Evolutionary conservation across 1,140 invertebrate genomes (phyloP), one percentile per base, ranked within the genome.

Genomic region (Drosophila asahinai): DNA sequence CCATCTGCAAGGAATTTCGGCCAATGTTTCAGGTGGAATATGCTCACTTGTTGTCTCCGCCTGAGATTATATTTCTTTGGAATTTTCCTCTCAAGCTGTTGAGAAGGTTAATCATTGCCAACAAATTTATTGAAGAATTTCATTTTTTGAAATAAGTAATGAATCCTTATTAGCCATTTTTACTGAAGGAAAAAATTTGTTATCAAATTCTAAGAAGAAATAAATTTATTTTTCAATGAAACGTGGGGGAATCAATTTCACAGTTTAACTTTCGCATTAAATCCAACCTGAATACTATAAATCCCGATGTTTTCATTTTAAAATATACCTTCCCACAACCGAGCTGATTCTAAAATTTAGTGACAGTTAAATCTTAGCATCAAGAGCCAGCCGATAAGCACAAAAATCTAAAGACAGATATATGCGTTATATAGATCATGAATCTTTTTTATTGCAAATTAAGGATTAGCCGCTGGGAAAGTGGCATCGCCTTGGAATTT

Each of bases 391-490:
- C 19, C 19, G 19, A 19, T 25, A 25, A 25, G 22, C 22, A 45
- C 11, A 14, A 12, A 67, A 54, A 30, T 33, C 19, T 45, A n/a
- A 52, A 14, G 30, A 27, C 49, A 38, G 30, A 54, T 43, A 22
- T 36, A 47, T 43, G 25, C 64, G 49, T 68, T 47, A 71, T 55
- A 40, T 6, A 30, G 36, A 73, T 14, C 70, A 61, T 74, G 71
- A 73, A 68, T 71, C 64, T 68, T 61, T 68, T 73, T 74, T 74
- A 74, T 74, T 61, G 71, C 71, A 73, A 73, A 73, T 73, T 72
- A 73, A 60, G 68, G 70, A 73, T 73, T 73, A 74, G 71, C 55
- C 38, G 43, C 30, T 49, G 54, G 65, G 27, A 71, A 45, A 68
- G 67, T 68, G 67, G 6, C 65, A 71, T 55, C 49, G 12, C 40